phyloP scores from a whole-genome alignment of 2,888 invertebrate species.

The Pseudolycoriella hygida region DNA sequence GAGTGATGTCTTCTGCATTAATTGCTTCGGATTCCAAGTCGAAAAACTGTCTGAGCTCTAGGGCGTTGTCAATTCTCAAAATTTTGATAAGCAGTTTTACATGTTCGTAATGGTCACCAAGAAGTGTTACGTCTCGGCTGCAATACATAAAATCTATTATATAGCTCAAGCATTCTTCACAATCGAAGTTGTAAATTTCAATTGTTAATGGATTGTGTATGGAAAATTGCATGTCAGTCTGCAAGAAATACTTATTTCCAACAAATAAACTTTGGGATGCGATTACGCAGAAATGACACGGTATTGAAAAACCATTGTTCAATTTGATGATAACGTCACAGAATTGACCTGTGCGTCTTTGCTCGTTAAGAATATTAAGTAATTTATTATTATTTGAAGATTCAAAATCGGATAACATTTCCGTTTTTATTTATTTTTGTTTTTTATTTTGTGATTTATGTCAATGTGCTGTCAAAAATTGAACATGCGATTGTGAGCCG shows the following conservation, averaged over 20 bases:
- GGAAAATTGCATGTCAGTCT: constrained; percentile 18
- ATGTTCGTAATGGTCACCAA: constrained; percentile 22
- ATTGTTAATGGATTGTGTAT: constrained; percentile 25
- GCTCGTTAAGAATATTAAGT: constrained; percentile 23
- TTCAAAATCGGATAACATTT: no score
- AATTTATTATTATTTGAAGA: constrained; percentile 15
- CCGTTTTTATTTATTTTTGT: no score
- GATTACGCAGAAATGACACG: constrained; percentile 24
- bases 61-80: no score
- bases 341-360: constrained; percentile 21
- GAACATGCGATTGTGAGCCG: no score
- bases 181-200: constrained; percentile 22
- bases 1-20: background rate
- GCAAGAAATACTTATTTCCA: constrained; percentile 17
- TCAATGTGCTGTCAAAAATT: no score
- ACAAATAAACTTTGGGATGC: constrained; percentile 25
- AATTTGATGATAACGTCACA: constrained; percentile 21
- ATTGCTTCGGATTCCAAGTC: background rate
- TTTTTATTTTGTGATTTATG: no score
- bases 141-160: constrained; percentile 25
- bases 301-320: constrained; percentile 13
- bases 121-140: constrained; percentile 19
- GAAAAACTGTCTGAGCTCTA: no score
- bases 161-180: constrained; percentile 20
- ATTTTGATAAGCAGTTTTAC: constrained; percentile 17